Percentiles rank a stretch among this genome's conserved stretches.
Evolutionary conservation across 64 coral and sea anemone species (phyloP).

Genomic region (Astreopora myriophthalma): DNA sequence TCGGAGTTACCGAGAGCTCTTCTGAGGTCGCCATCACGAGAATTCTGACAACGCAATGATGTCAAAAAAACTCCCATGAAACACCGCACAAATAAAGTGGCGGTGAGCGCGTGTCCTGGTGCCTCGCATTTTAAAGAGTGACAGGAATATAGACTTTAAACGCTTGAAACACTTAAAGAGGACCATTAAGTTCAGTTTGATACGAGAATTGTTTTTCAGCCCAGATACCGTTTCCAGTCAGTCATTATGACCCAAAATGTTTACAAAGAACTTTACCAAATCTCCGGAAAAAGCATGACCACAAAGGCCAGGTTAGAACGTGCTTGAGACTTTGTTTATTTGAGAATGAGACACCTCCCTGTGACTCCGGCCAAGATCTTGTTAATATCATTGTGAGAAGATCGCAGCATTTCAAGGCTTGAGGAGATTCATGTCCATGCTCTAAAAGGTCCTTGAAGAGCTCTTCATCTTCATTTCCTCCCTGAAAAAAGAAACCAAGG

Average conservation of each 20-base stretch:
- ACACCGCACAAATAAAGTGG: too few species aligned
- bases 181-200: too few species aligned
- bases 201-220: too few species aligned
- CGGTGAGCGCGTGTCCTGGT: too few species aligned
- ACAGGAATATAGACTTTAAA: too few species aligned
- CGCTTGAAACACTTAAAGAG: too few species aligned
- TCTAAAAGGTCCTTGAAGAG: slow-evolving; percentile 23
- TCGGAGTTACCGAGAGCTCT: too few species aligned
- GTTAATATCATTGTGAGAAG: slow-evolving; percentile 64
- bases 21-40: too few species aligned
- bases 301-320: slow-evolving; percentile 60
- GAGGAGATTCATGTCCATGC: not conserved
- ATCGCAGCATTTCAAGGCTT: slow-evolving; percentile 46
- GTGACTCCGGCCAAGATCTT: slow-evolving; percentile 18
- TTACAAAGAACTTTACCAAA: slow-evolving; percentile 17
- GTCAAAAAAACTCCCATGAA: too few species aligned
- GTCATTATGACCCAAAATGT: not conserved
- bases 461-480: slow-evolving; percentile 6
- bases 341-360: not conserved
- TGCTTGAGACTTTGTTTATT: slow-evolving; percentile 32
- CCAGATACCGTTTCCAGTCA: not conserved
- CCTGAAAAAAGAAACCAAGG: not conserved
- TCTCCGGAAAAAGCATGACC: slow-evolving; percentile 54
- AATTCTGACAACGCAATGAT: too few species aligned
- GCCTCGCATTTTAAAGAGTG: too few species aligned